Percentiles rank a stretch among this genome's conserved stretches.
Conservation (phyloP, 2,113 vertebrate genomes). For the Ascaphus truei region DNA sequence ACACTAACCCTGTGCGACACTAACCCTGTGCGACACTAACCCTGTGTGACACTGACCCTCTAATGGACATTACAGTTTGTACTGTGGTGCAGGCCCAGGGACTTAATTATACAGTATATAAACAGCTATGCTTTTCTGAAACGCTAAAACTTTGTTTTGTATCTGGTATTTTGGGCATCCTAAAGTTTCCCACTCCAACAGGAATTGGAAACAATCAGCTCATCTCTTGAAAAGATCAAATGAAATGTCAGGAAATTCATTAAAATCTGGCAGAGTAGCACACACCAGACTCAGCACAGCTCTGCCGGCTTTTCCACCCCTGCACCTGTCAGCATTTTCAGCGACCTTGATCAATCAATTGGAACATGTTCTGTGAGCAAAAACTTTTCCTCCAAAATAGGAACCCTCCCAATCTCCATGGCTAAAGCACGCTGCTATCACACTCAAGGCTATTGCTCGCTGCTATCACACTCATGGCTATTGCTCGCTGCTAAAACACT, state of each 20-base stretch:
- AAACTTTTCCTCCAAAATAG: not conserved
- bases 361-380: slow-evolving; percentile 1
- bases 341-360: slow-evolving; percentile 18
- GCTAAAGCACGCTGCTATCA: too few species aligned
- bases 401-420: not conserved
- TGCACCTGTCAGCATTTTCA: slow-evolving; percentile 12
- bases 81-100: too few species aligned
- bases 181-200: not conserved
- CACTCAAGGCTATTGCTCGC: too few species aligned
- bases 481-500: too few species aligned
- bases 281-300: too few species aligned
- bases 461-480: too few species aligned
- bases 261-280: slow-evolving; percentile 20
- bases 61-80: too few species aligned
- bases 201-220: slow-evolving; percentile 17
- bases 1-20: too few species aligned
- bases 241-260: slow-evolving; percentile 32
- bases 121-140: not conserved
- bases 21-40: too few species aligned
- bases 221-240: slow-evolving; percentile 32
- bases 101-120: too few species aligned
- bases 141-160: not conserved
- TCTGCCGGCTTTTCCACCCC: not conserved
- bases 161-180: not conserved
- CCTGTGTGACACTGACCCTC: too few species aligned